Percentiles rank a stretch among this genome's conserved stretches.
Evolutionary conservation across 2,797 vertebrate genomes (phyloP).

Genomic region (Acestrorhynchus altus): DNA sequence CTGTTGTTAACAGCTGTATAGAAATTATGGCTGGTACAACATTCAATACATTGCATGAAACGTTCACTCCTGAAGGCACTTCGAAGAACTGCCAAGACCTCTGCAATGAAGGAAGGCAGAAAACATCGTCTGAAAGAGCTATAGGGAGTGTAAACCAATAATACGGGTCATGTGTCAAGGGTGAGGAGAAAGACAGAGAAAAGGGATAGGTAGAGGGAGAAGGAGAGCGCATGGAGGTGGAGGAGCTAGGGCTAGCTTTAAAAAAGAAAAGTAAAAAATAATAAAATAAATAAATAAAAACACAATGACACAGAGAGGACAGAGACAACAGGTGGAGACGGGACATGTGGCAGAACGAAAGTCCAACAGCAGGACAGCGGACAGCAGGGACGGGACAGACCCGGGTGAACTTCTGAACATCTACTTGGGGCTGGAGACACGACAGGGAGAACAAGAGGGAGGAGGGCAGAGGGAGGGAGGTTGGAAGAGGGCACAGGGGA

Average conservation of each 20-base stretch:
- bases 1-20: no score
- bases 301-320: slow-evolving; percentile 60
- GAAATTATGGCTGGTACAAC: no score
- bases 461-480: slow-evolving; percentile 47
- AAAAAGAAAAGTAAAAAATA: slow-evolving; percentile 56
- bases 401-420: slow-evolving; percentile 80
- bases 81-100: slow-evolving; percentile 4
- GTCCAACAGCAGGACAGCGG: slow-evolving; percentile 77
- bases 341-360: slow-evolving; percentile 63
- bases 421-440: slow-evolving; percentile 76
- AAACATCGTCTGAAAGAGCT: slow-evolving; percentile 17
- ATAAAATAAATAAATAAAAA: slow-evolving; percentile 64
- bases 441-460: slow-evolving; percentile 41
- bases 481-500: slow-evolving; percentile 72
- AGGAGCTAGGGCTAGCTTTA: slow-evolving; percentile 70
- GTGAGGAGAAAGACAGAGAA: slow-evolving; percentile 18
- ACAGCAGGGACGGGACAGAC: slow-evolving; percentile 77
- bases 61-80: neutral
- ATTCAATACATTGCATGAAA: neutral
- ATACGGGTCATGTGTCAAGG: slow-evolving; percentile 9
- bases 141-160: slow-evolving; percentile 18
- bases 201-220: slow-evolving; percentile 51
- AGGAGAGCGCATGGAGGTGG: slow-evolving; percentile 56
- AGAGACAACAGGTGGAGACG: slow-evolving; percentile 60
- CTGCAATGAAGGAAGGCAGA: slow-evolving; percentile 17